Conservation (phyloP, 2,113 vertebrate genomes). For the Aix galericulata region DNA sequence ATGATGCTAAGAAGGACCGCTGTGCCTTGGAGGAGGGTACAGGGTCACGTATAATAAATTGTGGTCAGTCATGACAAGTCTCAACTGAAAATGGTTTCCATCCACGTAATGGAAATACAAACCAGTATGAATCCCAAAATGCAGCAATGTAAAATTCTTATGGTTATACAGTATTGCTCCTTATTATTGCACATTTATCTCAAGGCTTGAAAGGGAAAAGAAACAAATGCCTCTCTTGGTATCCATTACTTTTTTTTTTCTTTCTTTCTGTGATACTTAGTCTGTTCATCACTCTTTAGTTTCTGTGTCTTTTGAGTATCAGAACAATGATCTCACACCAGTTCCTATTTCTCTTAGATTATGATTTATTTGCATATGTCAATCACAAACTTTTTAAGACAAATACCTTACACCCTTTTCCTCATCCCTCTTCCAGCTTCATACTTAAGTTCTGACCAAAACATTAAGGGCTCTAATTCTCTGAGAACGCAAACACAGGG, state of each 20-base stretch:
- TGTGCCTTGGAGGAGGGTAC: background rate
- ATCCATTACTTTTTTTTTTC: background rate
- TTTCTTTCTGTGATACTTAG: background rate
- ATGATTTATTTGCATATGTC: background rate
- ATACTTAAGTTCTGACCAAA: background rate
- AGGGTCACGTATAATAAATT: fast-evolving
- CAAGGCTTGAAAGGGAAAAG: background rate
- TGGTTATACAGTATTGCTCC: background rate
- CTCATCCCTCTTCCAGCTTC: background rate
- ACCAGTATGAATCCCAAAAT: background rate
- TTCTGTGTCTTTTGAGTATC: background rate
- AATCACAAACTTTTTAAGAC: background rate
- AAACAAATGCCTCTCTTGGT: background rate
- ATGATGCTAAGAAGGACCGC: background rate
- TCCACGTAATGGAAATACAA: background rate
- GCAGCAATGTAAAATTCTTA: background rate
- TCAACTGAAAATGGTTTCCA: background rate
- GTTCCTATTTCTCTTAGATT: background rate
- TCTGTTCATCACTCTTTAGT: background rate
- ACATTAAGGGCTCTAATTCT: background rate
- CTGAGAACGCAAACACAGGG: background rate
- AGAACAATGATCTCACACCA: background rate
- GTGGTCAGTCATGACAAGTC: background rate
- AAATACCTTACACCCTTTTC: background rate
- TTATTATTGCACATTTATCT: background rate